Percentiles rank a stretch among this genome's conserved stretches.
phyloP scores from a whole-genome alignment of 2,113 vertebrate species.

The Chauna torquata region DNA sequence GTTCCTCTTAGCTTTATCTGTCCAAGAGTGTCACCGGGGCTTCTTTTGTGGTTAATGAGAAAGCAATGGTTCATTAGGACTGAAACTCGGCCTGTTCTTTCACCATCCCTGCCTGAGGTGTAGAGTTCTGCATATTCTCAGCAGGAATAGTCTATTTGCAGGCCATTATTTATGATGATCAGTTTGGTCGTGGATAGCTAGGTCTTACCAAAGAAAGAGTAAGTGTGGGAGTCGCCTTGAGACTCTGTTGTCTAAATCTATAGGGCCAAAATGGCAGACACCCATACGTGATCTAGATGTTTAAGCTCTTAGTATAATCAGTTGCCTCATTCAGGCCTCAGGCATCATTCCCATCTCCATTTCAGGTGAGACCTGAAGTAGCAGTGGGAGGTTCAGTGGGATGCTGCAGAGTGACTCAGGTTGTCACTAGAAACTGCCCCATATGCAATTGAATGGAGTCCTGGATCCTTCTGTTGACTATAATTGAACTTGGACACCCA shows the following conservation, averaged over 20 bases:
- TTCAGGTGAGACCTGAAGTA: neutral
- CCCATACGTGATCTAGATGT: accelerated
- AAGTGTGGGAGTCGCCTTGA: neutral
- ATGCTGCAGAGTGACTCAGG: neutral
- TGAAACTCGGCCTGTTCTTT: neutral
- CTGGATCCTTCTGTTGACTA: neutral
- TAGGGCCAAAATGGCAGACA: neutral
- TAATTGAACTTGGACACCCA: neutral
- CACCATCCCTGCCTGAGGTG: neutral
- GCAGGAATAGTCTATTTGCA: neutral
- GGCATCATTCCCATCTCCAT: neutral
- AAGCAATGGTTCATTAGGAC: neutral
- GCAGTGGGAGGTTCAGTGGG: neutral
- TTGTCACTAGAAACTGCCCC: neutral
- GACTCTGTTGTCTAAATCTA: neutral
- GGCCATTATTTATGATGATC: neutral
- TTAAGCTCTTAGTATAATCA: neutral
- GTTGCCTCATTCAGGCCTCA: neutral
- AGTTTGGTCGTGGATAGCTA: neutral
- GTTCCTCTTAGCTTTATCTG: neutral
- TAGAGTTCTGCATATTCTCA: neutral
- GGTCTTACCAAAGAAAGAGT: neutral
- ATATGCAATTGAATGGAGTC: neutral
- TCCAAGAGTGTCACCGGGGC: neutral
- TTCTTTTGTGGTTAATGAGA: neutral